A percentile compares a stretch with the other conserved stretches of the same genome.
phyloP scores from a whole-genome alignment of 2,797 vertebrate species.

The Poecilia velifera region DNA sequence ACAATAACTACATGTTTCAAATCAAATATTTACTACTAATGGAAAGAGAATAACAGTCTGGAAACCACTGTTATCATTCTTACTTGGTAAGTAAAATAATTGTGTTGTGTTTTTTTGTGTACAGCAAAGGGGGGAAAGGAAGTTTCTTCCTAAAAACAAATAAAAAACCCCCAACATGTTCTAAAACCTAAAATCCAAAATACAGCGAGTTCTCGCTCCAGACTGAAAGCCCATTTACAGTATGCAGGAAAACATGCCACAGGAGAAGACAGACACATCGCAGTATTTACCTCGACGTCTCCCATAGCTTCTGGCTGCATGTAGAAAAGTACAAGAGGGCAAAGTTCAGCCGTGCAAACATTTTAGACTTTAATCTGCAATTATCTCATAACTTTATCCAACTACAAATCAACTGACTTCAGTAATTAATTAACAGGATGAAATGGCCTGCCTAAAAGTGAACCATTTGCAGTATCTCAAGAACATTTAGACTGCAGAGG shows the following conservation, averaged over 20 bases:
- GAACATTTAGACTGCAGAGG: background rate
- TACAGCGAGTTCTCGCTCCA: constrained; percentile 8
- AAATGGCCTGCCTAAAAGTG: background rate
- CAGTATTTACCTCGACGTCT: constrained; percentile 97
- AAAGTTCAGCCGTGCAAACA: constrained; percentile 66
- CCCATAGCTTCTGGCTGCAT: constrained; percentile 99
- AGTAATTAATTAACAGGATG: background rate
- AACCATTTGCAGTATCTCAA: background rate
- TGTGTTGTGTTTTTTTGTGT: background rate
- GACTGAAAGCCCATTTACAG: constrained; percentile 20
- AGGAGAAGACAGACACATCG: constrained; percentile 58
- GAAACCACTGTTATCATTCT: constrained; percentile 20
- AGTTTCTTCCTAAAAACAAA: background rate
- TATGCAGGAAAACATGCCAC: constrained; percentile 53
- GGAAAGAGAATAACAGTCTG: constrained; percentile 1
- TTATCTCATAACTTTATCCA: constrained; percentile 6
- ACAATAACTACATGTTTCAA: background rate
- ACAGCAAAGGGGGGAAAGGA: background rate
- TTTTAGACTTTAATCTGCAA: constrained; percentile 11
- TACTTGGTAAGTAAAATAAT: constrained; percentile 21
- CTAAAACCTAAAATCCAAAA: constrained; percentile 8
- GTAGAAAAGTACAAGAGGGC: constrained; percentile 89
- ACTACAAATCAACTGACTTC: background rate
- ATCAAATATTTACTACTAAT: background rate
- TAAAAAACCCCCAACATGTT: background rate